Percentiles rank a stretch among this genome's conserved stretches.
Evolutionary conservation across 1,140 invertebrate species (phyloP).

Genomic region (Cydia strobilella): DNA sequence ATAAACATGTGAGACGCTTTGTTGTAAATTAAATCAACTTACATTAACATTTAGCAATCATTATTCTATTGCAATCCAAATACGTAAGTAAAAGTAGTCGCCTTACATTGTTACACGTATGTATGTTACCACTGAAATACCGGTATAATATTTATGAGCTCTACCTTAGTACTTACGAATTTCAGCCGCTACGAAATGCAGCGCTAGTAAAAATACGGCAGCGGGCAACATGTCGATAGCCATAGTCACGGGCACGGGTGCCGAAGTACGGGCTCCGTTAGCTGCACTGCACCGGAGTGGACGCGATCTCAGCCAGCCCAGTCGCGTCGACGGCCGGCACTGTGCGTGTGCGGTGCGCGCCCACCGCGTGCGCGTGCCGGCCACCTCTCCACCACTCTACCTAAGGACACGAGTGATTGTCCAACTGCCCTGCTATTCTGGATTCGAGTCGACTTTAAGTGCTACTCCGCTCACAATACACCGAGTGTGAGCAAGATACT

Average conservation of each 20-base stretch:
- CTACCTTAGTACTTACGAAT: constrained; percentile 55
- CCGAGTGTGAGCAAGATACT: constrained; percentile 24
- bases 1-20: too few species aligned
- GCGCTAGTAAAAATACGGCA: constrained; percentile 52
- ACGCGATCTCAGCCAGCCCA: constrained; percentile 55
- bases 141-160: not conserved
- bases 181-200: constrained; percentile 62
- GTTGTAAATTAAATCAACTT: too few species aligned
- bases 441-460: not conserved
- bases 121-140: not conserved
- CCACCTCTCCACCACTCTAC: constrained; percentile 46
- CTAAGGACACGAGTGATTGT: constrained; percentile 63
- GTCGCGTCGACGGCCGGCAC: constrained; percentile 60
- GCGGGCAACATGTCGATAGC: constrained; percentile 56
- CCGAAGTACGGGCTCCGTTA: not conserved
- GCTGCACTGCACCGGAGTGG: constrained; percentile 6
- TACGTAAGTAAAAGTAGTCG: not conserved
- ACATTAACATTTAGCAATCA: too few species aligned
- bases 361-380: constrained; percentile 36
- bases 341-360: constrained; percentile 55
- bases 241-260: constrained; percentile 44
- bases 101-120: not conserved
- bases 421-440: constrained; percentile 31
- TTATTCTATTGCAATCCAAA: not conserved
- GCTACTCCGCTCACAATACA: not conserved